Percentiles rank a stretch among this genome's conserved stretches.
Conservation (phyloP, 2,888 invertebrate species). For the Chirona hameri region DNA sequence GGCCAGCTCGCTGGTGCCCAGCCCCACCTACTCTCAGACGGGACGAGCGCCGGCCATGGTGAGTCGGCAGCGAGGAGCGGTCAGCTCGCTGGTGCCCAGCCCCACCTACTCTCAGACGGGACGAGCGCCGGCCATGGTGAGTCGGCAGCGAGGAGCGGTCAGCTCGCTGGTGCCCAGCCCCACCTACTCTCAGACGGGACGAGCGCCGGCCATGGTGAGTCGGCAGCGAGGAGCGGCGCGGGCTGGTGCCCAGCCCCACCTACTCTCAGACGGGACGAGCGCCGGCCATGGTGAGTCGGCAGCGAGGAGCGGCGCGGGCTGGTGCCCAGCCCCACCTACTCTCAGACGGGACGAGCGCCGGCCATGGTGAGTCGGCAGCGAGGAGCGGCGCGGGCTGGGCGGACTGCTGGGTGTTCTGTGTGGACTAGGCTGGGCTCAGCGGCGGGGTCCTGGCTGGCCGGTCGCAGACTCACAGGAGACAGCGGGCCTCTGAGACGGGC, state of each 20-base stretch:
- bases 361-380: neutral
- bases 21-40: slow-evolving; percentile 27
- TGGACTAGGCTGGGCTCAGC: neutral
- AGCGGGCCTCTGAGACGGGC: neutral
- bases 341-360: neutral
- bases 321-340: slow-evolving; percentile 24
- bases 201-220: neutral
- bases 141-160: neutral
- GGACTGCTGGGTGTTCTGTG: neutral
- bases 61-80: neutral
- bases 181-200: slow-evolving; percentile 23
- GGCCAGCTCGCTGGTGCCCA: slow-evolving; percentile 22
- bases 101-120: slow-evolving; percentile 27
- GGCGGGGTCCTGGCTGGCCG: neutral
- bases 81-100: slow-evolving; percentile 12
- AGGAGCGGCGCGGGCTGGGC: neutral
- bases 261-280: slow-evolving; percentile 6
- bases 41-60: neutral
- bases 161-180: slow-evolving; percentile 11
- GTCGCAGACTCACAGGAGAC: too few species aligned
- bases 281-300: neutral
- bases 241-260: slow-evolving; percentile 8
- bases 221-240: too few species aligned
- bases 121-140: neutral
- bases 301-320: neutral